Evolutionary conservation across 2,888 invertebrate genomes (phyloP).

Genomic region (Acleris literana): DNA sequence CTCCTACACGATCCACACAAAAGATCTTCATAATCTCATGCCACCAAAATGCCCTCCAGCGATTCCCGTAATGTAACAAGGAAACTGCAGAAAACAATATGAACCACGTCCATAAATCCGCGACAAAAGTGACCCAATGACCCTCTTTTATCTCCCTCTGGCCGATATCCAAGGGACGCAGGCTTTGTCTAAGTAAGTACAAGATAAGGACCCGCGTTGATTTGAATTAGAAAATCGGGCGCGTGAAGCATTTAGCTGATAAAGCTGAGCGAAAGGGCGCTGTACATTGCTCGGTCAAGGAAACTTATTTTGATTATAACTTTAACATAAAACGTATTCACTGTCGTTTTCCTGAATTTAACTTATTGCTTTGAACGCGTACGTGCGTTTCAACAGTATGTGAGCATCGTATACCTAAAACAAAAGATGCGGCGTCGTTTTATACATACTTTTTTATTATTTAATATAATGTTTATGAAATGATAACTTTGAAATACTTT

Average conservation of each 20-base stretch:
- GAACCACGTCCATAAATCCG: slow-evolving; percentile 5
- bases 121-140: slow-evolving; percentile 35
- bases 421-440: too few relatives aligned
- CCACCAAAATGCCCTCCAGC: neutral
- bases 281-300: slow-evolving; percentile 10
- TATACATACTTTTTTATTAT: too few relatives aligned
- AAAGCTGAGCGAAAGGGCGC: slow-evolving; percentile 1
- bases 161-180: slow-evolving; percentile 7
- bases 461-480: too few relatives aligned
- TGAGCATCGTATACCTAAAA: too few relatives aligned
- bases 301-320: neutral
- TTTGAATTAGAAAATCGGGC: slow-evolving; percentile 34
- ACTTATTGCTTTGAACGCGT: too few relatives aligned
- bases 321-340: too few relatives aligned
- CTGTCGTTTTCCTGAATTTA: too few relatives aligned
- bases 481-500: too few relatives aligned
- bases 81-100: slow-evolving; percentile 15
- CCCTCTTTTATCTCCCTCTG: slow-evolving; percentile 29
- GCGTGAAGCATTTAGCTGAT: slow-evolving; percentile 13
- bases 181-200: slow-evolving; percentile 28
- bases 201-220: slow-evolving; percentile 25
- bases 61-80: slow-evolving; percentile 7
- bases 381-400: too few relatives aligned
- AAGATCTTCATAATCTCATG: neutral
- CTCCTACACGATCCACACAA: neutral